These are phyloP conservation scores for Cyanoderma ruficeps DNA, from an alignment of 2,113 vertebrate species.

Conservation along the genomic window DNA sequence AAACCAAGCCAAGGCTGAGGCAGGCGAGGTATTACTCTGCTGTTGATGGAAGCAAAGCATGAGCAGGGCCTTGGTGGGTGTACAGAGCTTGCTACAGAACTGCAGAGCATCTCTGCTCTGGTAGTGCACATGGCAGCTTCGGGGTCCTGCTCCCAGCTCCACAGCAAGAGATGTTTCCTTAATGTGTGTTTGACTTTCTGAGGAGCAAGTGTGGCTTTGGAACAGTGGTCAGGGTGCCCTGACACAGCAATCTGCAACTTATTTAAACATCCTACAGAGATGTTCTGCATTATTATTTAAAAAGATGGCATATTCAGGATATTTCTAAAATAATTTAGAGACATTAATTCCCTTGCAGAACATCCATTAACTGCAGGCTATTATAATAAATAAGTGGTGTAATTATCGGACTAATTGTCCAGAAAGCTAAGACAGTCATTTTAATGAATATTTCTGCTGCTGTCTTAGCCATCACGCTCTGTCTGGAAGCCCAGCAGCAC, in stretches of 20 bases:
- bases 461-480: not conserved
- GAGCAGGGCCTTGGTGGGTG: accelerated
- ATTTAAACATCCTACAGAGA: not conserved
- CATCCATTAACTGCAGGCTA: conserved; percentile 36
- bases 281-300: not conserved
- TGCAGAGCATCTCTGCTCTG: not conserved
- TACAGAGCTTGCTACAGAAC: not conserved
- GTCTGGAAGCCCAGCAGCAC: not conserved
- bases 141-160: not conserved
- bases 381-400: conserved; percentile 45
- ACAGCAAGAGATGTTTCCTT: not conserved
- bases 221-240: not conserved
- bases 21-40: not conserved
- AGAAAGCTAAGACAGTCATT: conserved; percentile 9
- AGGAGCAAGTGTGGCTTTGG: not conserved
- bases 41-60: not conserved
- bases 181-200: not conserved
- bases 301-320: not conserved
- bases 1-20: not conserved
- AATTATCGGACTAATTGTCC: conserved; percentile 17
- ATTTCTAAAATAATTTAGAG: conserved; percentile 32
- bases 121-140: not conserved
- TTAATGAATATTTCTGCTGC: not conserved
- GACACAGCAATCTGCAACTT: not conserved
- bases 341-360: conserved; percentile 18